Evolutionary conservation across 1,140 invertebrate species (phyloP), one percentile per base, ranked within the genome.

Genomic region (Drosophila pachea): DNA sequence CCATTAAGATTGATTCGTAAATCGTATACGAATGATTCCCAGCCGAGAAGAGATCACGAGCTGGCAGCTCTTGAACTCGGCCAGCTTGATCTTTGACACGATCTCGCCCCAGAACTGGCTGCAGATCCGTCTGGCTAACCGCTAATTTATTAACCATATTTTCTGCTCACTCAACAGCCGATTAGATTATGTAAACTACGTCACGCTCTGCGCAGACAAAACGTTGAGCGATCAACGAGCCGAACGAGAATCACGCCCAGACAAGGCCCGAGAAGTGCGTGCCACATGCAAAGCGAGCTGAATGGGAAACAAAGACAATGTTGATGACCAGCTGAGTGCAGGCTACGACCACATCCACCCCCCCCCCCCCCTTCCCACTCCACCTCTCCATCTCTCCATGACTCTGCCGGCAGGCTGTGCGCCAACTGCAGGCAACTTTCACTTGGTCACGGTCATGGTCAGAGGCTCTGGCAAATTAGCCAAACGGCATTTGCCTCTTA

Each of bases 371-470:
- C 4, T 42, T 55, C 11, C 29, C 11, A 7, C 14, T 12, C 4
- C 38, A 0, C 8, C 8, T 9, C 35, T 2, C 6, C 35, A 9
- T 36, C 35, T 11, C 12, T n/a, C 7, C n/a, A n/a, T 32, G 29
- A 11, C 7, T 29, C 8, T 64, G 54, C 29, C 40, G 47, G 40
- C 40, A 43, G 40, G 40, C 40, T 52, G 29, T 66, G 56, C 16
- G 33, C 66, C 56, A 45, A 56, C 47, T 71, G 61, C 67, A 52
- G 49, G 60, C 49, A 56, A 78, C 78, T 83, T 83, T 83, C 78
- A 75, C 78, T 67, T 83, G 78, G 78, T 83, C 78, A 83, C 64
- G 78, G 78, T 83, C 78, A 83, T 83, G 78, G 78, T 61, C 77
- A 76, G 29, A 70, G 61, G 40, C 62, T 35, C 7, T 7, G 48